Base-by-base conservation (phyloP, 2,797 vertebrate genomes). In the Bradypus variegatus region DNA sequence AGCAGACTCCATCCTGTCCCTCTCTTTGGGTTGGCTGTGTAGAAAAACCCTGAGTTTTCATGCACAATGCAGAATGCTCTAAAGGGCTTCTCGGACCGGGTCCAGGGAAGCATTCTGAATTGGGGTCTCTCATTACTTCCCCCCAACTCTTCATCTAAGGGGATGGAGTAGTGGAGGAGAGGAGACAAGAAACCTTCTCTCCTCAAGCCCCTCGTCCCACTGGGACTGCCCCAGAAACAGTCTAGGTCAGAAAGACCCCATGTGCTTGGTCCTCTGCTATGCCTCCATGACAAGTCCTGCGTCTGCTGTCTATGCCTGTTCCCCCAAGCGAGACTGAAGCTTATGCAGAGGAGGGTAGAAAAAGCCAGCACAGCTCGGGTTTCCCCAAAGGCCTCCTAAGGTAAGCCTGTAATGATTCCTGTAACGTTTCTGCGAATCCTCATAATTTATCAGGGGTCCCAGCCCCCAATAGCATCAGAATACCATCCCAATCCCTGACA, bases 401-500 rank as follows among this genome's bases (percentile, higher is more conserved):
- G 84, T n/a, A 60, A 78, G 60, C 60, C 75, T 86, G 18, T 25
- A 58, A 36, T 41, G 18, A 15, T 23, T 79, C 41, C 48, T 60
- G 38, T 55, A 82, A 86, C 75, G 81, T 81, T 70, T 89, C 91
- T 95, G 93, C 90, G 86, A 93, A 65, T 16, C 45, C 5, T 73
- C 58, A 85, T 85, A 91, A 88, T 86, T 94, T 83, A 90, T 76
- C 14, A 73, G 38, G 1, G 0, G 36, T 18, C 60, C 67, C 38
- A 23, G 31, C 31, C 64, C 70, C 65, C 11, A 14, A 38, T 7
- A 23, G 31, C 75, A 89, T 60, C 14, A 23, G 58, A 86, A 50
- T 80, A 58, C 27, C 36, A 48, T 85, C n/a, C 60, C 33, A 65
- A 41, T 62, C 18, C 60, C 31, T 7, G 36, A 72, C 86, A 64